Base-by-base conservation (phyloP, 2,888 invertebrate genomes). In the Ichneumon xanthorius region DNA sequence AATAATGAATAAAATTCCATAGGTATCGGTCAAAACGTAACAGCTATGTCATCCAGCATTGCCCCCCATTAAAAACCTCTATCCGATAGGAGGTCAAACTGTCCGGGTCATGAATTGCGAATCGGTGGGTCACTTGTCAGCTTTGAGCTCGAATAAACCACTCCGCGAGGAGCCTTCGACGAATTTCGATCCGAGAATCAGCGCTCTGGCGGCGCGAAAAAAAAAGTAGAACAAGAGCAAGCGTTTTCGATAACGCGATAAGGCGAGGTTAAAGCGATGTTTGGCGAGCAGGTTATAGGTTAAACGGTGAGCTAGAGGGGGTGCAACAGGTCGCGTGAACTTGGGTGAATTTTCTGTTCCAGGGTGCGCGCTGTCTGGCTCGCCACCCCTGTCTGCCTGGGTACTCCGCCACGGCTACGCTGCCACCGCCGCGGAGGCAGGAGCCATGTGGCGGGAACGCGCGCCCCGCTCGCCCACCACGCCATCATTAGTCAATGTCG, bases 251-350 rank as follows among this genome's bases (percentile, higher is more conserved):
- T 94, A 93, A 93, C 92, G 92, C 92, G 93, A 94, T 93, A 94
- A 94, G 93, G 92, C 93, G 91, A 93, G 93, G 93, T 93, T 93
- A 94, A 93, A 93, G 91, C 92, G 92, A 92, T 93, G 93, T 93
- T 93, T 93, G 93, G 92, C 91, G 93, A 92, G 92, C 92, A 93
- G 93, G 93, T 93, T 93, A 93, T 93, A 93, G 93, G 93, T 94
- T 94, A 94, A 94, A 93, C 93, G 93, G 91, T 92, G 92, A 92
- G 92, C 92, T 92, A 93, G 89, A 88, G 92, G 93, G 93, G 93
- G 93, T 93, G 94, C 94, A 94, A 94, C 94, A 94, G 94, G 94
- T 94, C 94, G 93, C 93, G 93, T 93, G 93, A 93, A 93, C 93
- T 93, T 93, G 93, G 93, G 92, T 92, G 93, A 93, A 94, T 93